Evolutionary conservation across 2,888 invertebrate genomes (phyloP), one percentile per base, ranked within the genome.

Genomic region (Halictus quadricinctus): DNA sequence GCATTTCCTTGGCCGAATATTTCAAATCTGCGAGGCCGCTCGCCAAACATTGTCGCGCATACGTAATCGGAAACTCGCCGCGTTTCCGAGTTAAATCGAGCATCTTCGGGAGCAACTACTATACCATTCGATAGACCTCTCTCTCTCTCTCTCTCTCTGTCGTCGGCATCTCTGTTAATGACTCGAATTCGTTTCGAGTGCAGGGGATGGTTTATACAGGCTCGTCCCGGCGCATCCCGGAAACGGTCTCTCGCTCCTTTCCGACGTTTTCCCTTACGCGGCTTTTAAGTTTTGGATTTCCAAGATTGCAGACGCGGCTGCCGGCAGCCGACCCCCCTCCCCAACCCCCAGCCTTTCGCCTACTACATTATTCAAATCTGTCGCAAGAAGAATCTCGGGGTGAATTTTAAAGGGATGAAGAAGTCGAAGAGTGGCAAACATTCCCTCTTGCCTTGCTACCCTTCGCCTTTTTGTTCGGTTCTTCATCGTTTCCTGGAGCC

Each of bases 311-410:
- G 76, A 64, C 46, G 76, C 46, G 66, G n/a, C n/a, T 46, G 50
- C 29, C 18, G 69, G 72, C 66, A 66, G 50, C 21, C 54, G 21
- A 54, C 54, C 54, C 54, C 54, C 54, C 21, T 21, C 54, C 50
- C 7, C 29, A 29, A 1, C 29, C 29, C 29, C 54, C 54, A 3
- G 85, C 83, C 41, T 21, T 4, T 76, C 73, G 79, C 41, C 86
- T 85, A 64, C 84, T 91, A 87, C 87, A 89, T 91, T 91, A 91
- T 90, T 91, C 88, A 91, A 90, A 91, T 90, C 87, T 84, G 84
- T 81, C 83, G 84, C 83, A 78, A 79, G 89, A 86, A 87, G 88
- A 88, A 90, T 86, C 84, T 78, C 85, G 75, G 87, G 90, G 84
- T 91, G 89, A 90, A 88, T 91, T 89, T 91, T 88, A 88, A 90